Conservation (phyloP, 2,888 invertebrate species). For the Ariolimax columbianus region DNA sequence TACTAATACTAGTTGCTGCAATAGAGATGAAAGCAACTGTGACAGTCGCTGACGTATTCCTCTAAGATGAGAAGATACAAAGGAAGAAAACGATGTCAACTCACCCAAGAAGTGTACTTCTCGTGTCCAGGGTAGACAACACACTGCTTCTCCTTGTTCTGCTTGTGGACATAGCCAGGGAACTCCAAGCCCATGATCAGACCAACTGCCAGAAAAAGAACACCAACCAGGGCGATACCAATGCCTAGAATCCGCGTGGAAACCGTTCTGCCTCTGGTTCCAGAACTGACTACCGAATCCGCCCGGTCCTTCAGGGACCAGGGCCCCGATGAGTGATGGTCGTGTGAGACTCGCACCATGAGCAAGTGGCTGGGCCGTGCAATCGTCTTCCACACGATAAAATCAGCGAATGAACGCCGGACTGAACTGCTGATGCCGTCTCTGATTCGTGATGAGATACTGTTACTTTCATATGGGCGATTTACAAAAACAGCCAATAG, state of each 20-base stretch:
- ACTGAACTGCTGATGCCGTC: background rate
- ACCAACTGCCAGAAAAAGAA: slow-evolving; percentile 63
- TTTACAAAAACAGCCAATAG: too few species aligned
- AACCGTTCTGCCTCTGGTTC: slow-evolving; percentile 53
- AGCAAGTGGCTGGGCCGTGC: background rate
- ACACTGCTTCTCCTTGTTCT: slow-evolving; percentile 63
- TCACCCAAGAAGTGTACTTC: slow-evolving; percentile 66
- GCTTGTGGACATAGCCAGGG: slow-evolving; percentile 65
- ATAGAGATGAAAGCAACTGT: too few species aligned
- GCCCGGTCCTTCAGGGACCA: slow-evolving; percentile 50
- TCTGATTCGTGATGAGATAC: background rate
- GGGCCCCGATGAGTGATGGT: slow-evolving; percentile 27
- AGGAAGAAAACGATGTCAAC: slow-evolving; percentile 36
- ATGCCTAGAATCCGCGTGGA: slow-evolving; percentile 64
- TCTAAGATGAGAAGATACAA: too few species aligned
- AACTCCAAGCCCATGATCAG: slow-evolving; percentile 71
- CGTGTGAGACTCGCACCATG: slow-evolving; percentile 29
- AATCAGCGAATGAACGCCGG: background rate
- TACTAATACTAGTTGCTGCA: too few species aligned
- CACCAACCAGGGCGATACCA: slow-evolving; percentile 65
- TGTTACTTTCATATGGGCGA: background rate
- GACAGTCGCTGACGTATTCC: too few species aligned
- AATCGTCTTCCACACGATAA: background rate
- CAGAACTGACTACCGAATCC: slow-evolving; percentile 10
- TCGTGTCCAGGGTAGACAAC: slow-evolving; percentile 59